Conservation (phyloP, 2,797 vertebrate genomes). For the Myoxocephalus aenaeus region DNA sequence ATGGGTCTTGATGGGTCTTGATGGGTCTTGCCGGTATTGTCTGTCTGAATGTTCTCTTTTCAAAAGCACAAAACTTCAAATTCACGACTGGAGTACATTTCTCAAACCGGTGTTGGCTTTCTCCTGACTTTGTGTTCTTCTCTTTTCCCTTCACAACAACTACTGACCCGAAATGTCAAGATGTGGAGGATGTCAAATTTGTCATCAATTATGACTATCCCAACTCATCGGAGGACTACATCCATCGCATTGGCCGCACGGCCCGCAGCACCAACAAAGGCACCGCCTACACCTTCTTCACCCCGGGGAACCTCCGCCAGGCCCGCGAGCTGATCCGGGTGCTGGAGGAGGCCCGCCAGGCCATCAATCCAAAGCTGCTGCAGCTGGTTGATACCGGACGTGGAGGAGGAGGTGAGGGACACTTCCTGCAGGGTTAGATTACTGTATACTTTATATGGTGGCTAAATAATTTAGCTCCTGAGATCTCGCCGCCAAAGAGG, state of each 20-base stretch:
- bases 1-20: constrained; percentile 64
- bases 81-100: constrained; percentile 5
- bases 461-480: background rate
- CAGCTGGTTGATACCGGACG: constrained; percentile 93
- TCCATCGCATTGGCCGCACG: constrained; percentile 96
- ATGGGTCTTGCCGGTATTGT: constrained; percentile 58
- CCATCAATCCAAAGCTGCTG: constrained; percentile 96
- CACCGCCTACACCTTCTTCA: constrained; percentile 99
- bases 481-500: background rate
- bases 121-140: constrained; percentile 27
- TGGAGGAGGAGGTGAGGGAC: constrained; percentile 77
- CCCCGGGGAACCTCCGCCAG: constrained; percentile 96
- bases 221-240: constrained; percentile 97
- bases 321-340: constrained; percentile 95
- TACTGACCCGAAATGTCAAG: constrained; percentile 72
- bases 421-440: background rate
- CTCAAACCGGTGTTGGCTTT: background rate
- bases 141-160: constrained; percentile 31
- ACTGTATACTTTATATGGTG: background rate
- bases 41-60: constrained; percentile 46
- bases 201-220: constrained; percentile 99
- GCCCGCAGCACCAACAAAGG: constrained; percentile 98
- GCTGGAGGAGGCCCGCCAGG: constrained; percentile 95
- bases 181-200: constrained; percentile 99
- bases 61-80: constrained; percentile 26